Conservation (phyloP, 2,797 vertebrate species). For the Ambastaia sidthimunki region DNA sequence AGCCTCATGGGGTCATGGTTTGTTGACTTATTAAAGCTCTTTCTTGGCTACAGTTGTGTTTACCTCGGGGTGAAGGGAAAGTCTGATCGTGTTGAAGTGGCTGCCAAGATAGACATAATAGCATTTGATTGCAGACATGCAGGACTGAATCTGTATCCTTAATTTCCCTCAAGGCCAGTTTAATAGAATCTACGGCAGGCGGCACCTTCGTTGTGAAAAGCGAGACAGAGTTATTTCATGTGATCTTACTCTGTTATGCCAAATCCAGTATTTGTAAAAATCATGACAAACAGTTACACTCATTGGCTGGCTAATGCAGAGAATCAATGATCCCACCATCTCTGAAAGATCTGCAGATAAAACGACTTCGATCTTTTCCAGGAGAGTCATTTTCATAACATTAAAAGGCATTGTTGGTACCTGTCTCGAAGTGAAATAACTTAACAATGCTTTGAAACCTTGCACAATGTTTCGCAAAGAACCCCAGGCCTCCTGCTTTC, state of each 20-base stretch:
- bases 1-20: constrained; percentile 32
- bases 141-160: constrained; percentile 29
- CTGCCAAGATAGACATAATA: constrained; percentile 44
- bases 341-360: constrained; percentile 15
- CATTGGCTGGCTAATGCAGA: background rate
- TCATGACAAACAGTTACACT: background rate
- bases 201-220: background rate
- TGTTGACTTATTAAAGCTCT: constrained; percentile 33
- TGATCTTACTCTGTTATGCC: constrained; percentile 15
- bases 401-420: constrained; percentile 30
- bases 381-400: constrained; percentile 31
- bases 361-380: constrained; percentile 19
- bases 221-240: background rate
- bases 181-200: constrained; percentile 34
- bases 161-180: constrained; percentile 7
- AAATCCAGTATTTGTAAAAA: background rate
- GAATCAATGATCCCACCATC: constrained; percentile 15
- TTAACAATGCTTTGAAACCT: constrained; percentile 40
- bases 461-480: constrained; percentile 36
- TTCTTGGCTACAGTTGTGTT: constrained; percentile 33
- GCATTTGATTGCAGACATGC: constrained; percentile 21
- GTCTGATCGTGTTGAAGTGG: constrained; percentile 34
- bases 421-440: constrained; percentile 27
- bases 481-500: background rate
- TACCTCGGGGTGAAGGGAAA: constrained; percentile 36